phyloP scores from a whole-genome alignment of 2,797 vertebrate genomes.

The Manis crassicaudata region DNA sequence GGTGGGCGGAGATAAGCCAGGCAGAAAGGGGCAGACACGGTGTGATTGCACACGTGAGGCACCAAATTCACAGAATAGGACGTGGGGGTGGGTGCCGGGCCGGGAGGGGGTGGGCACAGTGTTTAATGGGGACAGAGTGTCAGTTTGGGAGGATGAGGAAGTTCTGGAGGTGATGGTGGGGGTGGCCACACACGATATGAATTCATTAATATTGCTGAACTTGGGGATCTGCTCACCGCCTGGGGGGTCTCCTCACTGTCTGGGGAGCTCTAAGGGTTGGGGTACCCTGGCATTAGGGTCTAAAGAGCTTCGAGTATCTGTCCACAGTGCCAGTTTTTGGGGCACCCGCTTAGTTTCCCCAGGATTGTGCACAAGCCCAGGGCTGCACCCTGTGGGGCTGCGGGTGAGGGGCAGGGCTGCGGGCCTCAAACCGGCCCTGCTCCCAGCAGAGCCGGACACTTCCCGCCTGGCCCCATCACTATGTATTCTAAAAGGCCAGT shows the following conservation, averaged over 20 bases:
- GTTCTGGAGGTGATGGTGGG: background rate
- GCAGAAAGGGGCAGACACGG: background rate
- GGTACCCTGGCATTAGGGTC: too few species aligned
- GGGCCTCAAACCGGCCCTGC: background rate
- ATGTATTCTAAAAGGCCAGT: constrained; percentile 74
- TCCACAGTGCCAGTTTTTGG: too few species aligned
- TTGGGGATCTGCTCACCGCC: too few species aligned
- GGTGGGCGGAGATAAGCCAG: background rate
- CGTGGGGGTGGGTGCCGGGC: too few species aligned
- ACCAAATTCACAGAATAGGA: rapidly evolving
- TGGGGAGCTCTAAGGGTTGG: too few species aligned
- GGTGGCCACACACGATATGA: rapidly evolving
- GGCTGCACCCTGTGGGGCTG: rapidly evolving
- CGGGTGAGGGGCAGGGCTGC: too few species aligned
- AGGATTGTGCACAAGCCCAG: background rate
- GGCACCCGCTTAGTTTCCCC: background rate
- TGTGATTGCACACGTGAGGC: background rate
- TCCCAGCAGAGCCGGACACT: too few species aligned
- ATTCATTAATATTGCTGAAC: rapidly evolving
- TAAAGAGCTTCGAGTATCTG: too few species aligned
- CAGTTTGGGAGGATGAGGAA: background rate
- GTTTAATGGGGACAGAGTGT: background rate
- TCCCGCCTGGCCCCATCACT: constrained; percentile 36
- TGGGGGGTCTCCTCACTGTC: too few species aligned
- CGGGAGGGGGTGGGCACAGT: rapidly evolving